phyloP scores from a whole-genome alignment of 2,797 vertebrate genomes.

The Micrastur ruficollis region DNA sequence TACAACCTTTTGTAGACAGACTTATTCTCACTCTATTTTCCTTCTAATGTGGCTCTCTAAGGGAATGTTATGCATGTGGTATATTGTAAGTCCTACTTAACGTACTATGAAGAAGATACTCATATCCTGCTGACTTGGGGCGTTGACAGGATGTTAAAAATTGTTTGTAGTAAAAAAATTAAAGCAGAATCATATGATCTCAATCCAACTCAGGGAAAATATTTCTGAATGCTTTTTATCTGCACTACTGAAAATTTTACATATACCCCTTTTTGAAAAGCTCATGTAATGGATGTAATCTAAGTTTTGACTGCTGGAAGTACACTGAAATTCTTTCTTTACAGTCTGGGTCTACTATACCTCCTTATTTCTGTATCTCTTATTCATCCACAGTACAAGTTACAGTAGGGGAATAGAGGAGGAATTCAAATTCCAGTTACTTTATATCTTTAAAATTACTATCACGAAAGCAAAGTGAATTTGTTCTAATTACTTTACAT shows the following conservation, averaged over 20 bases:
- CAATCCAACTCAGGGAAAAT: neutral
- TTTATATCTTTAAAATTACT: neutral
- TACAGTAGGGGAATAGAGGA: neutral
- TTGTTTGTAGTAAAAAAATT: neutral
- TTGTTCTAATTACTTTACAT: neutral
- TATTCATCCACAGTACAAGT: neutral
- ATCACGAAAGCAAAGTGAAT: neutral
- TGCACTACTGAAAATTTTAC: neutral
- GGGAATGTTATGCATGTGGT: neutral
- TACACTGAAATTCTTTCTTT: neutral
- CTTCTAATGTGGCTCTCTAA: neutral
- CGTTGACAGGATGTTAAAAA: neutral
- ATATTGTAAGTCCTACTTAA: neutral
- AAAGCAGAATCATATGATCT: neutral
- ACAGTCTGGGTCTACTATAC: neutral
- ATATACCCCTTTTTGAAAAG: neutral
- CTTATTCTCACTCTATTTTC: neutral
- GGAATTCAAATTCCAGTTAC: neutral
- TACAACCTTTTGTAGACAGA: neutral
- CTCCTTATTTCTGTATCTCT: neutral
- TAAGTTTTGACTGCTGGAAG: neutral
- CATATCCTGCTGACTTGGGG: neutral
- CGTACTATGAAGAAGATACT: neutral
- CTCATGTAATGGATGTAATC: rapidly evolving
- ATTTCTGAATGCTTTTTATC: neutral